A percentile compares a stretch with the other conserved stretches of the same genome.
Evolutionary conservation across 2,113 vertebrate genomes (phyloP).

Genomic region (Zosterops japonicus): DNA sequence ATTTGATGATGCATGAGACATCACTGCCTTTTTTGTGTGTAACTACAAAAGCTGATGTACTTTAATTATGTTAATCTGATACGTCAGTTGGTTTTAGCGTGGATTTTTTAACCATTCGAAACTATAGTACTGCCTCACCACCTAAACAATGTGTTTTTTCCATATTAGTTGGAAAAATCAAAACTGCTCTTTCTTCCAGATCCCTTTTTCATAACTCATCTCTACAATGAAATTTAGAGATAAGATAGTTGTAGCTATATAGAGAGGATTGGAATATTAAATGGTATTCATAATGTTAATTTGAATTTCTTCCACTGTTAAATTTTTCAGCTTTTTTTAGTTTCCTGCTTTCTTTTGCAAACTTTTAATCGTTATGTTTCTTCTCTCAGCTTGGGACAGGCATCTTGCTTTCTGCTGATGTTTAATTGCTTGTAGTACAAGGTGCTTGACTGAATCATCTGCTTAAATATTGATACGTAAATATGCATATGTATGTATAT

Average conservation of each 20-base stretch:
- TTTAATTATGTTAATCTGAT: constrained; percentile 16
- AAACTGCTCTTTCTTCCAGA: background rate
- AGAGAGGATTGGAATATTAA: background rate
- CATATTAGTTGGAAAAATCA: background rate
- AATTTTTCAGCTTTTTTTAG: background rate
- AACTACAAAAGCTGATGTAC: background rate
- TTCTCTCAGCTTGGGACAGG: background rate
- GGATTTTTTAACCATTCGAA: constrained; percentile 10
- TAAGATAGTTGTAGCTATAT: background rate
- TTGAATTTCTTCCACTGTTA: background rate
- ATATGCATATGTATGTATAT: background rate
- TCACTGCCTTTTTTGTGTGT: constrained; percentile 14
- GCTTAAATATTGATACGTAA: background rate
- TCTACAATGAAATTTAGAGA: background rate
- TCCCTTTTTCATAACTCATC: background rate
- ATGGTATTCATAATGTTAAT: background rate
- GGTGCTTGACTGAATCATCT: background rate
- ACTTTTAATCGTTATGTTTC: background rate
- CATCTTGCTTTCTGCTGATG: background rate
- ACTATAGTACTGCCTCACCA: background rate
- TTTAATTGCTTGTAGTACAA: background rate
- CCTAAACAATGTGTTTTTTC: background rate
- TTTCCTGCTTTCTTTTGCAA: background rate
- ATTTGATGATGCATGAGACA: constrained; percentile 26
- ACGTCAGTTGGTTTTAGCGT: background rate